These are phyloP conservation scores for Heliconius aoede DNA, from an alignment of 2,888 invertebrate genomes.

Conservation along the genomic window DNA sequence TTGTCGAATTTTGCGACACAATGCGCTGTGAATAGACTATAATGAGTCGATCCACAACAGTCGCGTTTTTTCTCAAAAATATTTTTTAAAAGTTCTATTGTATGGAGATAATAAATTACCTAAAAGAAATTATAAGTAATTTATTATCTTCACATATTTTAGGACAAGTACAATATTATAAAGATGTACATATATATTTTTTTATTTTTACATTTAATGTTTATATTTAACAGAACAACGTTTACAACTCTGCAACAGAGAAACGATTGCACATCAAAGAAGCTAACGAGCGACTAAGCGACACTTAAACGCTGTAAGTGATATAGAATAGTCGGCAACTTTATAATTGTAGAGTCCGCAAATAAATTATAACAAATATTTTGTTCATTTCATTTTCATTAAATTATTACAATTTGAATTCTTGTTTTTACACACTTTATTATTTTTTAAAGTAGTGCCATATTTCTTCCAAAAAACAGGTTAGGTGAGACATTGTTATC, in stretches of 20 bases:
- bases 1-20: too few relatives aligned
- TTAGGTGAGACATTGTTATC: too few relatives aligned
- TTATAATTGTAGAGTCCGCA: slow-evolving; percentile 23
- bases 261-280: slow-evolving; percentile 33
- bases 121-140: too few relatives aligned
- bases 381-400: background rate
- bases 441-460: too few relatives aligned
- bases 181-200: background rate
- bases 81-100: too few relatives aligned
- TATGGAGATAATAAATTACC: too few relatives aligned
- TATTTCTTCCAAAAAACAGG: too few relatives aligned
- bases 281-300: slow-evolving; percentile 25
- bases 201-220: background rate
- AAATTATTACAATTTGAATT: background rate
- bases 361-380: background rate
- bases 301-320: slow-evolving; percentile 26
- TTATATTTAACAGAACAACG: background rate
- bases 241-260: slow-evolving; percentile 2
- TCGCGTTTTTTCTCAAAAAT: background rate
- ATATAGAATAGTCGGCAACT: slow-evolving; percentile 24
- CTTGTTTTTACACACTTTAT: background rate
- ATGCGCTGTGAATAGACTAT: too few relatives aligned
- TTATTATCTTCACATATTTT: too few relatives aligned
- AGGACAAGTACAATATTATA: too few relatives aligned
- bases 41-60: too few relatives aligned